Evolutionary conservation across 1,140 invertebrate species (phyloP), one percentile per base, ranked within the genome.

Genomic region (Drosophila melanica): DNA sequence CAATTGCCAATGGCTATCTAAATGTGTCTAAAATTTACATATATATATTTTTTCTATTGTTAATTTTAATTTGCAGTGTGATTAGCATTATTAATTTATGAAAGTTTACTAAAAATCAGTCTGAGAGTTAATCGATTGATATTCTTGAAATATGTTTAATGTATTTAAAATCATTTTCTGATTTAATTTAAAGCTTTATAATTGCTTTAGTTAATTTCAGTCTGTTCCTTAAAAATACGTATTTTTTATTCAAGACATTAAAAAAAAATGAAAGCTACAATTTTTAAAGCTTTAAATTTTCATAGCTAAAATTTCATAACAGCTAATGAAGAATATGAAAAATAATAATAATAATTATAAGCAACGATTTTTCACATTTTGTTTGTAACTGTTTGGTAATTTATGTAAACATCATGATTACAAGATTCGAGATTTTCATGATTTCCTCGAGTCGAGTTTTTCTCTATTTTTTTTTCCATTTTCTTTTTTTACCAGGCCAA

Each of bases 371-470:
- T 30, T 39, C 39, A 42, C 42, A 37, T 41, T 4, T 10, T 27
- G 18, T 39, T 55, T 9, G 12, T 23, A 18, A 23, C 6, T 41
- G 35, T 16, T 35, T 37, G 16, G 16, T 35, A 33, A 68, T 60
- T 69, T 50, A 51, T 47, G 55, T 47, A 50, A 59, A 54, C 23
- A 41, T 44, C 45, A 51, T 37, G 65, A 59, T 60, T 68, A 60
- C 37, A 59, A 64, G 23, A 41, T 33, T 23, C 16, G n/a, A 27
- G 35, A n/a, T 57, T 77, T 70, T 45, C 48, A 68, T 65, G 60
- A 64, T 75, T 86, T 81, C 30, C 50, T 48, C 16, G 11, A 41
- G 23, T 14, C 8, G 60, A 57, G 16, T 10, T 66, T 89, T 79
- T 73, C 70, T 60, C 2, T 30, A 8, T 8, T 33, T 2, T 35